phyloP scores from a whole-genome alignment of 2,113 vertebrate genomes.

The Motacilla alba region DNA sequence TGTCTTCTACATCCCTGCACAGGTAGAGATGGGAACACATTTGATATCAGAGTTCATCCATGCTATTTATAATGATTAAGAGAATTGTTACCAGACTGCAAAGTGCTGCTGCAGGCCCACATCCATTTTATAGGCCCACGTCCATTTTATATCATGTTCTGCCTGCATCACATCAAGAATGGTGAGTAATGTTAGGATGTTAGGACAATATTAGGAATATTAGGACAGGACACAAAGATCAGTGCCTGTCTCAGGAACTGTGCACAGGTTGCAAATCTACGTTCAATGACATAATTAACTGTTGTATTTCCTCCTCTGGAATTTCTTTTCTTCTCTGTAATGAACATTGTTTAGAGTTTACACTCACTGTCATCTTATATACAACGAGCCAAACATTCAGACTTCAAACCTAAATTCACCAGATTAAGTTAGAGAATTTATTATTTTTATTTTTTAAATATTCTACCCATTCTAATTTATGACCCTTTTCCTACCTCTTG shows the following conservation, averaged over 20 bases:
- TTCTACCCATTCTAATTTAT: background rate
- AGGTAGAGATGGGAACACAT: background rate
- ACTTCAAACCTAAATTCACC: background rate
- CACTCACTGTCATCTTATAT: background rate
- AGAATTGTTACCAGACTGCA: background rate
- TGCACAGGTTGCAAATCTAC: background rate
- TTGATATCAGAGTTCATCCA: background rate
- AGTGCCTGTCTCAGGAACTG: background rate
- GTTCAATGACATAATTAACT: background rate
- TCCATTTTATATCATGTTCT: background rate
- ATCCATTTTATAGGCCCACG: background rate
- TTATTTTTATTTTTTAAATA: background rate
- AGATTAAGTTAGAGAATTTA: background rate
- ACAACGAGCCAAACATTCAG: background rate
- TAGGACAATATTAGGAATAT: background rate
- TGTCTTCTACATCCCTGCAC: background rate
- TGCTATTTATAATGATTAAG: background rate
- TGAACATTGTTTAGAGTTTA: background rate
- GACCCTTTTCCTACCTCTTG: background rate
- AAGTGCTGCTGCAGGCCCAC: background rate
- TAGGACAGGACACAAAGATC: fast-evolving
- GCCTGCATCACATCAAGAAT: background rate
- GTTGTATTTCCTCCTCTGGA: background rate
- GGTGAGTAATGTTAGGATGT: background rate
- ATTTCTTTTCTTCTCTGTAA: background rate